phyloP scores from a whole-genome alignment of 2,797 vertebrate genomes.

The Sylvilagus floridanus region DNA sequence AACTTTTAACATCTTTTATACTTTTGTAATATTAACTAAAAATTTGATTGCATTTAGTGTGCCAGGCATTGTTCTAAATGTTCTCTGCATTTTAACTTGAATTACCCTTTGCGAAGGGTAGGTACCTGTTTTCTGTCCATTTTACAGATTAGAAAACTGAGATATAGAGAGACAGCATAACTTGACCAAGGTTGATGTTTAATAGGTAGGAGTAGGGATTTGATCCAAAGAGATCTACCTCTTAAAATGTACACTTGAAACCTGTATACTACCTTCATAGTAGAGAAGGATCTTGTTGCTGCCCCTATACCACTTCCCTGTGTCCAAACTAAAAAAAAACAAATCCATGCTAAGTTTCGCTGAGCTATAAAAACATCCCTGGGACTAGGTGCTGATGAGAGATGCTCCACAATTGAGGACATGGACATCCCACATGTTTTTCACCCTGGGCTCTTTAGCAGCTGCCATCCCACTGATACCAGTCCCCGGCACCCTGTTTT shows the following conservation, averaged over 20 bases:
- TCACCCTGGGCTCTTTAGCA: not conserved
- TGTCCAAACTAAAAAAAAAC: not conserved
- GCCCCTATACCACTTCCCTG: not conserved
- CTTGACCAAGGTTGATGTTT: not conserved
- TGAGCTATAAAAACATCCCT: not conserved
- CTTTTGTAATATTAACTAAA: constrained; percentile 1
- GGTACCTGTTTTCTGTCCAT: not conserved
- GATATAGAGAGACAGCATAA: not conserved
- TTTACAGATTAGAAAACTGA: constrained; percentile 54
- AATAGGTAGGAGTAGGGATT: not conserved
- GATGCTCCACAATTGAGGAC: not conserved
- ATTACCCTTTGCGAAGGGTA: not conserved
- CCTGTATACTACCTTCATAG: not conserved
- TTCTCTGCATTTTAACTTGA: not conserved
- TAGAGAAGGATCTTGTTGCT: not conserved
- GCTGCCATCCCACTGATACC: not conserved
- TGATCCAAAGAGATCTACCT: not conserved
- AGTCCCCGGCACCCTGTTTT: not conserved
- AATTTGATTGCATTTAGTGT: not conserved
- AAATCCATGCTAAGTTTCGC: not conserved
- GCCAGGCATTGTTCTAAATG: not conserved
- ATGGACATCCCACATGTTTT: not conserved
- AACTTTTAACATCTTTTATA: not conserved
- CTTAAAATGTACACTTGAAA: not conserved
- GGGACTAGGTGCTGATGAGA: constrained; percentile 15